Conservation (phyloP, 2,113 vertebrate genomes). For the Neotoma lepida region DNA sequence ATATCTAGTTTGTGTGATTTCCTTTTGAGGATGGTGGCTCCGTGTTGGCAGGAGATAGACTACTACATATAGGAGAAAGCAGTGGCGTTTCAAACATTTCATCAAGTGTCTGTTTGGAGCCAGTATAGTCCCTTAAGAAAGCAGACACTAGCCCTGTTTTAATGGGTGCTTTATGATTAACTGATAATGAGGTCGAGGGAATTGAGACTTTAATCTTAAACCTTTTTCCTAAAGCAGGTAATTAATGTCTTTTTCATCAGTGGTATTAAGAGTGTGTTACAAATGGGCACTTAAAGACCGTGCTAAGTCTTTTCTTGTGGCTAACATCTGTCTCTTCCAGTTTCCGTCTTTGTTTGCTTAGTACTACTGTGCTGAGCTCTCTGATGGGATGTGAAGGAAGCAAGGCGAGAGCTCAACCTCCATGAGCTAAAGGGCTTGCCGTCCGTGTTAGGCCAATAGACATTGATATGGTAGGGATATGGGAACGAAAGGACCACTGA, state of each 20-base stretch:
- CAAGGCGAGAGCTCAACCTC: slow-evolving; percentile 4
- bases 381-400: slow-evolving; percentile 26
- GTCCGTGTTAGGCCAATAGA: not conserved
- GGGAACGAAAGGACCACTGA: not conserved
- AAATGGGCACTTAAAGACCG: slow-evolving; percentile 58
- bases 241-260: slow-evolving; percentile 73
- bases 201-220: slow-evolving; percentile 71
- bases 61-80: not conserved
- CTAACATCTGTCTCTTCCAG: slow-evolving; percentile 53
- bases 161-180: slow-evolving; percentile 66
- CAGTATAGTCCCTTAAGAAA: slow-evolving; percentile 21
- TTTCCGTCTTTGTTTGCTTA: slow-evolving; percentile 60
- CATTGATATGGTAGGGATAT: not conserved
- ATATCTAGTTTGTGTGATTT: slow-evolving; percentile 51
- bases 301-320: slow-evolving; percentile 57
- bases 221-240: slow-evolving; percentile 61
- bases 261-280: slow-evolving; percentile 52
- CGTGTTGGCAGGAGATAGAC: not conserved
- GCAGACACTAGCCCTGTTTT: slow-evolving; percentile 27
- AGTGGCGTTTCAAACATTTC: slow-evolving; percentile 18
- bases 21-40: not conserved
- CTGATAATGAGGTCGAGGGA: slow-evolving; percentile 35
- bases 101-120: slow-evolving; percentile 44
- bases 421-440: slow-evolving; percentile 10
- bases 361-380: not conserved